Evolutionary conservation across 1,140 invertebrate genomes (phyloP).

Genomic region (Spodoptera litura): DNA sequence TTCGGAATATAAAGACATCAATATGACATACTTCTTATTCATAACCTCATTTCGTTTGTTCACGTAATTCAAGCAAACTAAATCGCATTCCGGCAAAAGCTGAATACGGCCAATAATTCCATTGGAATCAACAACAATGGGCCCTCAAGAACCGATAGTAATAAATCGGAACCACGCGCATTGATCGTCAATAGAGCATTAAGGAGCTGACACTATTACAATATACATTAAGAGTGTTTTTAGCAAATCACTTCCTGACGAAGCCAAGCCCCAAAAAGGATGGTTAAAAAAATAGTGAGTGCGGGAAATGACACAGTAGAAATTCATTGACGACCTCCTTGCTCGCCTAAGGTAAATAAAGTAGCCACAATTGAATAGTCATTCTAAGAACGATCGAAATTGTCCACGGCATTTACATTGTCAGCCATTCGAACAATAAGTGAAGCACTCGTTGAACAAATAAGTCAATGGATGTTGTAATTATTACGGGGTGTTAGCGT

Average conservation of each 20-base stretch:
- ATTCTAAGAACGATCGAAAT: constrained; percentile 72
- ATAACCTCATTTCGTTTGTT: constrained; percentile 30
- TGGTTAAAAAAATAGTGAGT: constrained; percentile 77
- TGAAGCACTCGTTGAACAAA: constrained; percentile 63
- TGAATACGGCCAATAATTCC: constrained; percentile 72
- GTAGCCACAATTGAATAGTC: constrained; percentile 83
- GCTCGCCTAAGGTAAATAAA: constrained; percentile 74
- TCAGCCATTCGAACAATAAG: constrained; percentile 67
- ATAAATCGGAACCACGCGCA: constrained; percentile 77
- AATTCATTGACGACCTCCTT: constrained; percentile 71
- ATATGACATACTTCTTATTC: constrained; percentile 49
- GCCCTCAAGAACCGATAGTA: constrained; percentile 75
- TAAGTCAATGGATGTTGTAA: constrained; percentile 65
- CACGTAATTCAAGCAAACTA: constrained; percentile 55
- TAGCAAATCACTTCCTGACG: constrained; percentile 82
- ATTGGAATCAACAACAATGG: constrained; percentile 74
- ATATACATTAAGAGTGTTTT: constrained; percentile 83
- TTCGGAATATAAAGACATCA: constrained; percentile 31
- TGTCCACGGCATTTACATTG: constrained; percentile 69
- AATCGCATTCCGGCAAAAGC: constrained; percentile 62
- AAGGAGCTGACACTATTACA: constrained; percentile 77
- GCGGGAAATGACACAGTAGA: constrained; percentile 82
- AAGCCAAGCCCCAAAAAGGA: constrained; percentile 67
- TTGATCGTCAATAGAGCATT: constrained; percentile 79
- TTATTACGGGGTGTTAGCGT: constrained; percentile 59